These are phyloP conservation scores for Corapipo altera DNA, from an alignment of 2,113 vertebrate genomes.

Conservation along the genomic window DNA sequence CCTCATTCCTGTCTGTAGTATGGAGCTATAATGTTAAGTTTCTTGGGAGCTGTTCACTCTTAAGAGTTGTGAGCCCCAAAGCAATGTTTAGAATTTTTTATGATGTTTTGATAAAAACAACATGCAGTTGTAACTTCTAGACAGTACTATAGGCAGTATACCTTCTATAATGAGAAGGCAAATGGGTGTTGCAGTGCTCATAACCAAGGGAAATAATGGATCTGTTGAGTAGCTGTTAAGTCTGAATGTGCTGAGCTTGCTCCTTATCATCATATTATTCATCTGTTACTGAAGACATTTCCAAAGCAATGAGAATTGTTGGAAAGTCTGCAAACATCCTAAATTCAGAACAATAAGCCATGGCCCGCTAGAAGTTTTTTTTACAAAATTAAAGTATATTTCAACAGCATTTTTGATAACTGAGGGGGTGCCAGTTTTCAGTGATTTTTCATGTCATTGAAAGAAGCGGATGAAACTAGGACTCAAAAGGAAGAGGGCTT, in stretches of 20 bases:
- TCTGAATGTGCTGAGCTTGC: not conserved
- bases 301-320: not conserved
- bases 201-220: not conserved
- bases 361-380: not conserved
- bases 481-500: not conserved
- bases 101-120: not conserved
- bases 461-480: not conserved
- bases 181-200: not conserved
- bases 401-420: not conserved
- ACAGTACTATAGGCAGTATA: not conserved
- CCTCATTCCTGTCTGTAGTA: not conserved
- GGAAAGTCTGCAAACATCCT: not conserved
- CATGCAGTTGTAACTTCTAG: not conserved
- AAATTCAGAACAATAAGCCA: not conserved
- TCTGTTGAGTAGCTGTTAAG: not conserved
- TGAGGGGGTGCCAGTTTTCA: not conserved
- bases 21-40: not conserved
- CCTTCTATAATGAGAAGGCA: not conserved
- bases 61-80: not conserved
- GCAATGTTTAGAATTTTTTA: not conserved
- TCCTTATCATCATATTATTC: not conserved
- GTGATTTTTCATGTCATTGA: not conserved
- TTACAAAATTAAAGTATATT: not conserved
- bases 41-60: not conserved
- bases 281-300: not conserved